Base-by-base conservation (phyloP, 2,888 invertebrate species). In the Coenonympha glycerion region DNA sequence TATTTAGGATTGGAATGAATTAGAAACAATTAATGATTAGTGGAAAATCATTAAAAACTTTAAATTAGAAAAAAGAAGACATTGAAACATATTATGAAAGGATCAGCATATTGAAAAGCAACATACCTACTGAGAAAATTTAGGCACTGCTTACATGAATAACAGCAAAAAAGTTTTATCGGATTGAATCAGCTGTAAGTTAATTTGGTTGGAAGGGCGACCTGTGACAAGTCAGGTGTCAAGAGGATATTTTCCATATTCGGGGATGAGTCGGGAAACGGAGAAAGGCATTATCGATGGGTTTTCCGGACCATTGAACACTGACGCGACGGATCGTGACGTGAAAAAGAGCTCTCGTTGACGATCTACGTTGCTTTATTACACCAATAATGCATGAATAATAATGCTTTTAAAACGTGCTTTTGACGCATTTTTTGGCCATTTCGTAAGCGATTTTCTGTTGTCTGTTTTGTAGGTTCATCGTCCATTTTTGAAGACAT, bases 251-350 rank as follows among this genome's bases (percentile, higher is more conserved):
- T 63, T 62, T 60, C 58, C 62, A 58, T 63, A 64, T 65, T 60
- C 55, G 53, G 56, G 53, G 59, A 57, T 60, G 60, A 61, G 55
- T 46, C 52, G 59, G 61, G 66, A 67, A 63, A 60, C 55, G 61
- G 47, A 54, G 60, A 60, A 65, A 62, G 57, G 59, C 64, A 61
- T 65, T 68, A 69, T 69, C 66, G 59, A 49, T 60, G 60, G 65
- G 66, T 66, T 71, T 71, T 73, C 71, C 73, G 63, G 59, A 49
- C 63, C 71, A 69, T 72, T 70, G 71, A 63, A 54, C 40, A 31
- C 49, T 52, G 58, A 57, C 57, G 52, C 55, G 56, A 50, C 42
- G 52, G 52, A 52, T 61, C 58, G 60, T 68, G 68, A 66, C 59
- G 63, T 59, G 66, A 68, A 64, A 71, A 68, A 64, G 60, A 56